Base-by-base conservation (phyloP, 2,113 vertebrate species). In the Cathartes aura region DNA sequence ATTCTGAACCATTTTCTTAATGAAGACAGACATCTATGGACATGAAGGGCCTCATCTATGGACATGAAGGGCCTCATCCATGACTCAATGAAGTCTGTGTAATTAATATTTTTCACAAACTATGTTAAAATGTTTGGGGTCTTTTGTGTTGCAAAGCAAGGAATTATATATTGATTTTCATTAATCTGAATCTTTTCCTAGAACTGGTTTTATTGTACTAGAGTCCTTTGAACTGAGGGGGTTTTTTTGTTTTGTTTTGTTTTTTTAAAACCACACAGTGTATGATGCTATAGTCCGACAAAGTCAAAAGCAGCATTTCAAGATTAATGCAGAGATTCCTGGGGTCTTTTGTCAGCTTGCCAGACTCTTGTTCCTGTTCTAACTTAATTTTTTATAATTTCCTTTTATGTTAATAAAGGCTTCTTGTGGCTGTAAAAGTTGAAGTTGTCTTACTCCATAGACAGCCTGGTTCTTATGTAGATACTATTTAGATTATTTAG, bases 341-440 rank as follows among this genome's bases (percentile, higher is more conserved):
- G 91, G 93, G 91, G 94, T 94, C 94, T 90, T 94, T 88, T 96
- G 96, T 89, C 93, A 73, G 91, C 42, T 89, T 89, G 93, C 93
- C 96, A 96, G 89, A 24, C 74, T 71, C 92, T 96, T 93, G 88
- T 95, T 94, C 68, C 94, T 87, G 89, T 87, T 95, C 87, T 96
- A 96, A 96, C 75, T 75, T 96, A 97, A 96, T 95, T 97, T 91
- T 97, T 96, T 90, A 88, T 92, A 91, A 94, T 97, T 96, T 96
- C 90, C 89, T 96, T 96, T 96, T 95, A 96, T 96, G 95, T 97
- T 96, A 97, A 92, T 95, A 97, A 89, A 92, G 62, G 47, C 71
- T 97, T 93, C 70, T 95, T 75, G 80, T 92, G 93, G 94, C 81
- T 94, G 66, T 96, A 90, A 94, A 82, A 89, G 68, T 96, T 92